Percentiles rank a stretch among this genome's conserved stretches.
Conservation (phyloP, 2,797 vertebrate species). For the Diglossa cyanea region DNA sequence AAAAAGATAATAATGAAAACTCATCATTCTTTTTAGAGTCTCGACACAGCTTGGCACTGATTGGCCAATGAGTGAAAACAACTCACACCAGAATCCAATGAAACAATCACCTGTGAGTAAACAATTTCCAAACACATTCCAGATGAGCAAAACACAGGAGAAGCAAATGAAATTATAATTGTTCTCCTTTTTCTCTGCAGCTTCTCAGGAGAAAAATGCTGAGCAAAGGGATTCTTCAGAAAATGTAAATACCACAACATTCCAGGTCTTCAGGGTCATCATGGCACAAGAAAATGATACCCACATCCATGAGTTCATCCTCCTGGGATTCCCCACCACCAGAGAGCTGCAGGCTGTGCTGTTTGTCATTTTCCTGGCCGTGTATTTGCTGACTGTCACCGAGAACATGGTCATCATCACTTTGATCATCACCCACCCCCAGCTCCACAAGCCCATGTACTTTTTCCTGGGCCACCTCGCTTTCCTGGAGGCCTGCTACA, state of each 20-base stretch:
- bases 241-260: background rate
- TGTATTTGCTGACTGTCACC: background rate
- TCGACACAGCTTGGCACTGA: accelerated
- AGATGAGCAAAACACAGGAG: background rate
- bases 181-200: background rate
- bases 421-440: background rate
- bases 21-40: background rate
- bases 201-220: background rate
- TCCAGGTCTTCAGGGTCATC: background rate
- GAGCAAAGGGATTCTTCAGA: background rate
- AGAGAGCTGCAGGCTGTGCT: background rate
- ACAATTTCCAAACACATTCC: too few relatives aligned
- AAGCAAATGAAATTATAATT: background rate
- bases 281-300: background rate
- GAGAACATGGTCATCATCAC: constrained; percentile 44
- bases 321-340: background rate
- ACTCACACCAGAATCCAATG: background rate
- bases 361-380: background rate
- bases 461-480: constrained; percentile 32
- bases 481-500: constrained; percentile 23
- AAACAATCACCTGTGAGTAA: background rate
- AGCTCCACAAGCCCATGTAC: constrained; percentile 61
- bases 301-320: background rate
- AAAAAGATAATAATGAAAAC: background rate
- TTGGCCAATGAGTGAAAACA: background rate